Evolutionary conservation across 2,797 vertebrate species (phyloP).

Genomic region (Buphagus erythrorhynchus): DNA sequence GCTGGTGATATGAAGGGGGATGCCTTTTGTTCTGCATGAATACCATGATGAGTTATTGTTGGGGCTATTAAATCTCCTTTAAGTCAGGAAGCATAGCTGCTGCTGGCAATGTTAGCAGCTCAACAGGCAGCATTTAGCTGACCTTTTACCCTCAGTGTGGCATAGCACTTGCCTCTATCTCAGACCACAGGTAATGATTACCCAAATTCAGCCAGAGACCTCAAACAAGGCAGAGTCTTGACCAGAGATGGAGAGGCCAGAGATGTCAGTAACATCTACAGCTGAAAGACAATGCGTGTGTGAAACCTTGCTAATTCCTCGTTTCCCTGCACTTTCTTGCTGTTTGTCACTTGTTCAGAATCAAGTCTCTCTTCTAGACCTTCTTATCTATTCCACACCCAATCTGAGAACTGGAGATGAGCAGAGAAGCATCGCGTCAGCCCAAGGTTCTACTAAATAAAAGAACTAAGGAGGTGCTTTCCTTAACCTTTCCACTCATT

Average conservation of each 20-base stretch:
- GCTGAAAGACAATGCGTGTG: background rate
- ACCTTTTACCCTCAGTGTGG: background rate
- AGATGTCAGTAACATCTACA: accelerated
- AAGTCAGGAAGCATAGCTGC: background rate
- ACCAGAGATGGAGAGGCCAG: background rate
- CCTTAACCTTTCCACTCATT: background rate
- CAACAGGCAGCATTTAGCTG: background rate
- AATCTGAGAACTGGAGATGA: background rate
- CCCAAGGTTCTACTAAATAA: background rate
- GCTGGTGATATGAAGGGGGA: background rate
- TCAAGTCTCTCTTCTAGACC: background rate
- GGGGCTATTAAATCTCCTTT: background rate
- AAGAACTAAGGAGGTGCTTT: background rate
- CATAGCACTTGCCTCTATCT: background rate
- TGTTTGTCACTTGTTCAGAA: background rate
- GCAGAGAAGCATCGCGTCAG: background rate
- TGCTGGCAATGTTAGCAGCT: background rate
- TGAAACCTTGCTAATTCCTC: background rate
- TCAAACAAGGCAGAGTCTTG: background rate
- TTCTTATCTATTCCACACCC: background rate
- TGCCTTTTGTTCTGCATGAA: background rate
- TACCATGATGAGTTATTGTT: background rate
- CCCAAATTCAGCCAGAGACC: background rate
- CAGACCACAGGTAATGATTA: background rate
- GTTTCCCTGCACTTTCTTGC: background rate